Evolutionary conservation across 2,888 invertebrate genomes (phyloP), one percentile per base, ranked within the genome.

Genomic region (Hemistola chrysoprasaria): DNA sequence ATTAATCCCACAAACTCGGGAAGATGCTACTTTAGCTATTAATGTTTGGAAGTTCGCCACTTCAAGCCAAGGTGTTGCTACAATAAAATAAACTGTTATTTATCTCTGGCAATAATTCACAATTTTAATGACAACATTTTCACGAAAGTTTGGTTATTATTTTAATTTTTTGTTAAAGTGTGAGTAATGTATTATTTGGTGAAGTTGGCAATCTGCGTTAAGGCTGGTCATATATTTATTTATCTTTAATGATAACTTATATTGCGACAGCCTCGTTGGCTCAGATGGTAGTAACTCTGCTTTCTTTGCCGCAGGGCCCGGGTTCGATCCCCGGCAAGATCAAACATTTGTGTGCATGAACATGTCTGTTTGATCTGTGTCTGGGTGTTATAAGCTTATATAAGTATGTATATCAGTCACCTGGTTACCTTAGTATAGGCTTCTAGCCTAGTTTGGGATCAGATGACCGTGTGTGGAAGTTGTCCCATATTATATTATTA

Each of bases 1-100:
- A 84, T 83, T 86, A 85, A 87, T 86, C 86, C 82, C 59, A 69
- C 72, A 73, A 76, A 71, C 64, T 75, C 67, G 67, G 72, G 70
- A 74, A 75, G 75, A 62, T 68, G 69, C 57, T 65, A 64, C 68
- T 67, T 66, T 62, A 53, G 68, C 83, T 74, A 81, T 85, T 81
- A 86, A 83, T 83, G 84, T 82, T 74, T 57, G 62, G 71, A 84
- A 83, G 69, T 86, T 82, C 53, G 62, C 70, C 70, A 69, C 67
- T 71, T 71, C 62, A 69, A 72, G 78, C 70, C 75, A 83, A 85
- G 86, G 86, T 85, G 83, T 69, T 33, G 25, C 34, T 62, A 65
- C 75, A 74, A 71, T 79, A 75, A 75, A 74, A 77, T 76, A 75
- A 67, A 77, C 70, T 63, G 71, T 72, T 82, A 82, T 84, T 84